Base-by-base conservation (phyloP, 2,888 invertebrate genomes). In the Lysandra coridon region DNA sequence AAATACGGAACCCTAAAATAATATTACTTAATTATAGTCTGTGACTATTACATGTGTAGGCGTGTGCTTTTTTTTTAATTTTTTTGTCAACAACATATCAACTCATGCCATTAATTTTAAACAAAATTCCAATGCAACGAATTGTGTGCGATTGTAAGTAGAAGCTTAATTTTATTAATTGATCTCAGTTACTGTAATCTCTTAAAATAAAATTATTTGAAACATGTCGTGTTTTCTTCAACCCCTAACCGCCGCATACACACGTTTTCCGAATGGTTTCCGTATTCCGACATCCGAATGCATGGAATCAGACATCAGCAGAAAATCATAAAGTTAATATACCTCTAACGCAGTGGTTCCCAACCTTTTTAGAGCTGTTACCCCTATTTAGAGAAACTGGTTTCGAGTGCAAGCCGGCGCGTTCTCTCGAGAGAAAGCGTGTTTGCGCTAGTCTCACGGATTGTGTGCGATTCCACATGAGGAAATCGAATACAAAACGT, bases 111-210 rank as follows among this genome's bases (percentile, higher is more conserved):
- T 30, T 69, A 1, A 30, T 69, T 12, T 4, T 37, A 7, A 49
- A 49, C 0, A 6, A 69, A 69, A 10, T 37, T 14, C 14, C 10
- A 44, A 74, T n/a, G 74, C 33, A 62, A 44, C 44, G n/a, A 62
- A 44, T 44, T 5, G 62, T 74, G 57, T 79, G 12, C 57, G 78
- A 60, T 69, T 73, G 78, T 78, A 30, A 6, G 69, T 49, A 78
- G 80, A 78, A 78, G 78, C 80, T 78, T 80, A n/a, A 57, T 73
- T 64, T 49, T 33, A 60, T 75, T 62, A 7, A 82, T 81, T 81
- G 82, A 83, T 83, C 81, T 82, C 83, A 82, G 80, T 80, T 81
- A 79, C 78, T 79, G 78, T 81, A 79, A 80, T 81, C 80, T 44
- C 74, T 74, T 23, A 40, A 40, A 74, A 74, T 74, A 74, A 74